phyloP scores from a whole-genome alignment of 1,140 invertebrate species.

The Saccostrea cuccullata region DNA sequence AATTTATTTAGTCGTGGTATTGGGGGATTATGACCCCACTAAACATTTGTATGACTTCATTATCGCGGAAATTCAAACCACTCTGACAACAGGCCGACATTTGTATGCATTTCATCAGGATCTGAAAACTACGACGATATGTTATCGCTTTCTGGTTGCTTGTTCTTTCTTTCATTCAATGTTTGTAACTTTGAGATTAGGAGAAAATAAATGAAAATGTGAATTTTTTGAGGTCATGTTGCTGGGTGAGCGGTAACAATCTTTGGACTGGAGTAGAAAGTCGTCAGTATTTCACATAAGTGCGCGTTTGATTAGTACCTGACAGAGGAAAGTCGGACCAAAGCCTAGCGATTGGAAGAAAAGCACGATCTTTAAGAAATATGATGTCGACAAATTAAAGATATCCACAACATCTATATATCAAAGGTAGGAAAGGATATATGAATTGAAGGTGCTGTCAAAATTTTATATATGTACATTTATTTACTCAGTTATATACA shows the following conservation, averaged over 20 bases:
- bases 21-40: conserved; percentile 16
- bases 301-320: background rate
- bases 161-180: background rate
- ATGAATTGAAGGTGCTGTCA: background rate
- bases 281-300: background rate
- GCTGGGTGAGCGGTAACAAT: background rate
- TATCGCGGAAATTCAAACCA: conserved; percentile 22
- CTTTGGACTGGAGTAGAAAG: background rate
- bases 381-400: background rate
- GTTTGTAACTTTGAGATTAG: background rate
- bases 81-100: background rate
- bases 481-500: background rate
- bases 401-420: background rate
- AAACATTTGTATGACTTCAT: background rate
- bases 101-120: background rate
- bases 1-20: conserved; percentile 4
- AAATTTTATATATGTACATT: background rate
- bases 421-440: background rate
- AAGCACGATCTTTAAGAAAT: background rate
- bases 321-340: conserved; percentile 21
- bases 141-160: background rate
- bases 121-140: background rate
- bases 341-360: background rate
- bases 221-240: background rate
- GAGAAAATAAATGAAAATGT: conserved; percentile 5